A percentile compares a stretch with the other conserved stretches of the same genome.
Conservation (phyloP, 2,888 invertebrate species). For the Trichogramma dendrolimi region DNA sequence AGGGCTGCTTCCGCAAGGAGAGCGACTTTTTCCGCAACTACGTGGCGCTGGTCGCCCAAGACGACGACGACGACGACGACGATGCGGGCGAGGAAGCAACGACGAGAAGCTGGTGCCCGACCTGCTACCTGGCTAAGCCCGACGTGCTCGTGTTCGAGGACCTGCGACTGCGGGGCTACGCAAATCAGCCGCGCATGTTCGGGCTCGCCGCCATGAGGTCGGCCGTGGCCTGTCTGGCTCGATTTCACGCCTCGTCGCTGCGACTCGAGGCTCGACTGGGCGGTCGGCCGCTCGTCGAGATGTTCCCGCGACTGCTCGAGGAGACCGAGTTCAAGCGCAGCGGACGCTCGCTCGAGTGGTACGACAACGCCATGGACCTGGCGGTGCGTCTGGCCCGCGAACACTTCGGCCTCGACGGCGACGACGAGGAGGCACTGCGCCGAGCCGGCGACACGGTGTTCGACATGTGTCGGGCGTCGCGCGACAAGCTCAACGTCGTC, state of each 20-base stretch:
- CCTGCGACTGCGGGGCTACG: slow-evolving; percentile 41
- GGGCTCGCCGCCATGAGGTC: slow-evolving; percentile 35
- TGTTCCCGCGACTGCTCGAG: slow-evolving; percentile 37
- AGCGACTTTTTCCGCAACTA: slow-evolving; percentile 4
- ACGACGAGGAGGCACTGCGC: slow-evolving; percentile 21
- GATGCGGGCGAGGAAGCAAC: slow-evolving; percentile 15
- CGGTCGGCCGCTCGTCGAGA: slow-evolving; percentile 31
- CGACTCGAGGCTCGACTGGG: slow-evolving; percentile 38
- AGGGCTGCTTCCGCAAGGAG: slow-evolving; percentile 46
- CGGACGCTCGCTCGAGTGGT: slow-evolving; percentile 36
- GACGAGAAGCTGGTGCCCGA: slow-evolving; percentile 42
- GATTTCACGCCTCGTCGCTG: slow-evolving; percentile 44
- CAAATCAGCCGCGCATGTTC: slow-evolving; percentile 30
- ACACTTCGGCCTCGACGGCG: slow-evolving; percentile 31
- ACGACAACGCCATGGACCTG: slow-evolving; percentile 32
- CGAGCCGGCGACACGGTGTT: slow-evolving; percentile 32
- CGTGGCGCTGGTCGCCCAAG: slow-evolving; percentile 5
- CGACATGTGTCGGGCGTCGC: slow-evolving; percentile 44
- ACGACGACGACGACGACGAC: neutral
- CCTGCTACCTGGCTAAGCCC: slow-evolving; percentile 41
- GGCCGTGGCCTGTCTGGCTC: slow-evolving; percentile 39
- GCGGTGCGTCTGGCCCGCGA: slow-evolving; percentile 36
- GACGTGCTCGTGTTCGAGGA: slow-evolving; percentile 50
- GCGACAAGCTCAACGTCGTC: slow-evolving; percentile 37
- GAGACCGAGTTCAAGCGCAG: slow-evolving; percentile 33